Evolutionary conservation across 2,888 invertebrate genomes (phyloP).

Genomic region (Ditula angustiorana): DNA sequence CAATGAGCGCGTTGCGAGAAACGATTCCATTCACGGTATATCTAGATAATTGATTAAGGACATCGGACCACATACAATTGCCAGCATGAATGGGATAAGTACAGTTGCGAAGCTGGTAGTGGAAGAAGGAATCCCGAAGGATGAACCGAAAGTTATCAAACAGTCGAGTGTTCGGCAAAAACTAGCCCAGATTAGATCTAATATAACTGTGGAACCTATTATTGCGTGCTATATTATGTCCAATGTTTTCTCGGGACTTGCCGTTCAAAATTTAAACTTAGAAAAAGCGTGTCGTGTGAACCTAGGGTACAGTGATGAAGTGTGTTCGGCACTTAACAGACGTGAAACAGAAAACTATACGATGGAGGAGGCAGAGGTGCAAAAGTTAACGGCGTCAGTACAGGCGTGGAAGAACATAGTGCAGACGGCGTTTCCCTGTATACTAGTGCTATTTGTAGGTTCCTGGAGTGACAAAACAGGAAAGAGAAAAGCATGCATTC

Average conservation of each 20-base stretch:
- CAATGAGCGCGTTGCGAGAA: constrained; percentile 11
- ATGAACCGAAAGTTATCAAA: constrained; percentile 59
- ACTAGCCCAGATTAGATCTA: constrained; percentile 81
- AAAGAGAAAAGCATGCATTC: constrained; percentile 85
- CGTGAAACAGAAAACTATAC: constrained; percentile 90
- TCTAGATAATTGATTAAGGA: constrained; percentile 60
- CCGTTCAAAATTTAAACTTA: constrained; percentile 93
- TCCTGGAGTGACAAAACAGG: constrained; percentile 87
- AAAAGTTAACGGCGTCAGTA: constrained; percentile 85
- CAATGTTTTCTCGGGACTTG: constrained; percentile 89
- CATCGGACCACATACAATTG: constrained; percentile 49
- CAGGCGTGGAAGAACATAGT: constrained; percentile 85
- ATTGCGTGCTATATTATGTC: constrained; percentile 89
- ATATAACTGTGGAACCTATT: constrained; percentile 89
- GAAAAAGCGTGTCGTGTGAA: constrained; percentile 95
- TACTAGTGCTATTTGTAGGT: constrained; percentile 86
- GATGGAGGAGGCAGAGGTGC: constrained; percentile 87
- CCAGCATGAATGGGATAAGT: constrained; percentile 77
- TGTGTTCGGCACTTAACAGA: constrained; percentile 90
- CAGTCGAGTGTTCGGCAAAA: constrained; percentile 71
- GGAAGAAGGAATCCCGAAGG: constrained; percentile 62
- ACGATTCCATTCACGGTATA: constrained; percentile 26
- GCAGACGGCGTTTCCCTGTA: constrained; percentile 84
- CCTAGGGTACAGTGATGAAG: constrained; percentile 88
- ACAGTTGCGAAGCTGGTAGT: constrained; percentile 62